Base-by-base conservation (phyloP, 2,888 invertebrate species). In the Conchocele bisecta region DNA sequence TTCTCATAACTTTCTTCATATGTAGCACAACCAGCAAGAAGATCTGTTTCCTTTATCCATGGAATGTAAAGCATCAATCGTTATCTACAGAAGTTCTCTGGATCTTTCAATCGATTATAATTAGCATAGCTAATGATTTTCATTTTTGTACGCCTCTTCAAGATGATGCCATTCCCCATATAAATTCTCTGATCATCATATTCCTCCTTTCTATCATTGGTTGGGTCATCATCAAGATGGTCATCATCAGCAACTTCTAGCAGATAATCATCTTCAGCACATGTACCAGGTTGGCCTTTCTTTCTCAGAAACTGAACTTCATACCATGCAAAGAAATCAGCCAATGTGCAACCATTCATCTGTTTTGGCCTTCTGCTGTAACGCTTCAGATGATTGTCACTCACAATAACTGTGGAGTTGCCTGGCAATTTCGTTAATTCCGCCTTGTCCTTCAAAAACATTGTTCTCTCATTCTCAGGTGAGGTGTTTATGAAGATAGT, bases 51-150 rank as follows among this genome's bases (percentile, higher is more conserved):
- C 59, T 86, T 54, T 42, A 85, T 44, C 87, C 87, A 89, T 5
- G 83, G 79, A 0, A 70, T 29, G 59, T 70, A 88, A 2, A 89
- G 68, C 86, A 87, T 85, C 0, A 86, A 15, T 28, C 79, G 60
- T 48, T 85, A 79, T 15, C 87, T 61, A 53, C 70, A 83, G 59
- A 75, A 82, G 42, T 88, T 79, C 11, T 77, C 53, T 15, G 63
- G 42, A 33, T 88, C 84, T 31, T 50, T 35, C 33, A 67, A 26
- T 7, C 58, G 31, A n/a, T n/a, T n/a, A n/a, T n/a, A n/a, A n/a
- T n/a, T n/a, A n/a, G n/a, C n/a, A n/a, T n/a, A n/a, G n/a, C n/a
- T n/a, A n/a, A n/a, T n/a, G n/a, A n/a, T n/a, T n/a, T n/a, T n/a
- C n/a, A n/a, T n/a, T n/a, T n/a, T n/a, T n/a, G n/a, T n/a, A n/a